Conservation (phyloP, 1,140 invertebrate genomes). For the Bombus fervidus region DNA sequence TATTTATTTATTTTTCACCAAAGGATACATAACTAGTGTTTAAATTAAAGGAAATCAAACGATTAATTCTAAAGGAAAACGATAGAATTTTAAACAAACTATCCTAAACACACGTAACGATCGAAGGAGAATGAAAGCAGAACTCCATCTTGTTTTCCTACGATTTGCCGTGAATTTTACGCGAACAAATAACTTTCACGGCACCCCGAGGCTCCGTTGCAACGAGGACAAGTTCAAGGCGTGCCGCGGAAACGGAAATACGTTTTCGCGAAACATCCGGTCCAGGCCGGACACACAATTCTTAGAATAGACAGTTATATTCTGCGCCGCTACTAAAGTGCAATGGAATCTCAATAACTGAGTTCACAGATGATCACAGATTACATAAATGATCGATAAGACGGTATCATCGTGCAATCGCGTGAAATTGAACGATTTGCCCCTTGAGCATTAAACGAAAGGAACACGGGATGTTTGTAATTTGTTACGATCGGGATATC, state of each 20-base stretch:
- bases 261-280: neutral
- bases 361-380: neutral
- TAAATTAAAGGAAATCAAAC: too few relatives aligned
- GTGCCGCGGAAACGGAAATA: slow-evolving; percentile 52
- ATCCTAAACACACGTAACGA: too few relatives aligned
- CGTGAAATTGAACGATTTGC: neutral
- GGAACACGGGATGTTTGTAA: neutral
- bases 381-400: slow-evolving; percentile 5
- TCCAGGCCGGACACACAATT: neutral
- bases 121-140: neutral
- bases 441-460: neutral
- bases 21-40: too few relatives aligned
- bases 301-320: neutral
- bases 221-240: slow-evolving; percentile 62
- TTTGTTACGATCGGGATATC: neutral
- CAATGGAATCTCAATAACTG: neutral
- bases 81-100: too few relatives aligned
- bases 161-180: neutral
- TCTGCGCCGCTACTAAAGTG: neutral
- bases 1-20: too few relatives aligned
- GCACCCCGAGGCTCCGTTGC: neutral
- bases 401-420: neutral
- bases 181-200: neutral
- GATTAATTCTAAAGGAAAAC: too few relatives aligned
- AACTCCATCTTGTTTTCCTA: neutral